Evolutionary conservation across 2,888 invertebrate species (phyloP).

Genomic region (Perizoma affinitatum): DNA sequence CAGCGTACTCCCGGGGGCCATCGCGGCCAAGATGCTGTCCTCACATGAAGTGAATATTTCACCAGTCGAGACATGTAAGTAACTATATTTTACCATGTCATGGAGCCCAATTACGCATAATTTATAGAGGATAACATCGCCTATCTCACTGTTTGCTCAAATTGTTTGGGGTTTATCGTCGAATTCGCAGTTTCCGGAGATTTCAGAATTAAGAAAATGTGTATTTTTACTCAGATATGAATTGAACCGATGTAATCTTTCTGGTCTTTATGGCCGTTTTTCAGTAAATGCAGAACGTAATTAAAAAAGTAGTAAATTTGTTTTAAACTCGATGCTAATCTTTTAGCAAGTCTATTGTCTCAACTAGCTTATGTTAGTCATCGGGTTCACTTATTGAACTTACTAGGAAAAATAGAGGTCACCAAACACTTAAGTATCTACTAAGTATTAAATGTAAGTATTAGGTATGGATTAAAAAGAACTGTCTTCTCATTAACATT

Average conservation of each 20-base stretch:
- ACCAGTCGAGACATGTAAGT: conserved; percentile 81
- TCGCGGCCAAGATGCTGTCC: conserved; percentile 80
- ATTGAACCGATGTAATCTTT: background rate
- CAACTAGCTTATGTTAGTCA: too few species aligned
- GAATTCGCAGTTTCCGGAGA: background rate
- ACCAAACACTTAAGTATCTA: too few species aligned
- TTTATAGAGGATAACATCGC: conserved; percentile 13
- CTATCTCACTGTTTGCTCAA: background rate
- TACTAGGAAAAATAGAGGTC: background rate
- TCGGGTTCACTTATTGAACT: background rate
- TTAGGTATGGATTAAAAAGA: too few species aligned
- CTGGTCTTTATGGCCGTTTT: background rate
- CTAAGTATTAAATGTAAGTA: too few species aligned
- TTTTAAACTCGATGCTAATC: too few species aligned
- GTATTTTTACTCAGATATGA: background rate
- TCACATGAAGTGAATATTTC: conserved; percentile 83
- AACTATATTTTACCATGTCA: conserved; percentile 37
- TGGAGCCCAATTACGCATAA: conserved; percentile 39
- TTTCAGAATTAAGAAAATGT: background rate
- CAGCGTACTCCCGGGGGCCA: conserved; percentile 73
- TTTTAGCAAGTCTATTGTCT: too few species aligned
- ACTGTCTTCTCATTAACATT: too few species aligned
- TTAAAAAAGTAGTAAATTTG: too few species aligned
- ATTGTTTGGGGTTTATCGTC: background rate
- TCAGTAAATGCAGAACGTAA: background rate